Percentiles rank a stretch among this genome's conserved stretches.
These are phyloP conservation scores for Sebastes diaconus DNA, from an alignment of 2,797 vertebrate genomes.

Conservation along the genomic window DNA sequence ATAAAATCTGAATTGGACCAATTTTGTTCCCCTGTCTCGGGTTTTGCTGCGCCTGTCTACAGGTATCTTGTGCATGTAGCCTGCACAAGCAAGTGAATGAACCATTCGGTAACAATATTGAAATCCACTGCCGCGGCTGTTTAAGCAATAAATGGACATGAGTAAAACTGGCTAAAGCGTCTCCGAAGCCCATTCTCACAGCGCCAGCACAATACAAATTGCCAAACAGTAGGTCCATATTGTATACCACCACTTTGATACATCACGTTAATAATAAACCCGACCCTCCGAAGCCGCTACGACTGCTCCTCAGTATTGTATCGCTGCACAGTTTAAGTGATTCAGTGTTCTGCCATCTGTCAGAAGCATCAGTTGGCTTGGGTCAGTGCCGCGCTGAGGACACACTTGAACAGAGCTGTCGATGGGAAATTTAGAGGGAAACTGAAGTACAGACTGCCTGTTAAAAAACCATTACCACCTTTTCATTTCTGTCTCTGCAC, in stretches of 20 bases:
- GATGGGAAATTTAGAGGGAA: not conserved
- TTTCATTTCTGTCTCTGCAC: not conserved
- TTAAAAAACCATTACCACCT: not conserved
- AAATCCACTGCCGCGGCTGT: conserved; percentile 29
- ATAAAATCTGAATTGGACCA: conserved; percentile 77
- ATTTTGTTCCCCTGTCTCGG: conserved; percentile 56
- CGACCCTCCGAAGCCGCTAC: not conserved
- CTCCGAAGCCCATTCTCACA: conserved; percentile 17
- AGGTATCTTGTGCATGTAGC: conserved; percentile 23
- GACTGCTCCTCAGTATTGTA: not conserved
- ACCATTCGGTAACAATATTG: conserved; percentile 25
- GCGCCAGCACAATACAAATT: not conserved
- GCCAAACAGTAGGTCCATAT: not conserved
- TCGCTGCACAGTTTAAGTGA: not conserved
- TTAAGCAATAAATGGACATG: conserved; percentile 45
- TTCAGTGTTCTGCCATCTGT: conserved; percentile 13
- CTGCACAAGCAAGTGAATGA: conserved; percentile 37
- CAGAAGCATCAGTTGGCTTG: not conserved
- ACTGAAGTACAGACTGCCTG: not conserved
- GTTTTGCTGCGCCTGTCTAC: conserved; percentile 40
- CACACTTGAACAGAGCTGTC: not conserved
- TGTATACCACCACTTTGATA: not conserved
- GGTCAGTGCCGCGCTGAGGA: not conserved
- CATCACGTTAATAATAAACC: conserved; percentile 7
- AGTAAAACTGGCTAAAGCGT: conserved; percentile 17